Evolutionary conservation across 2,888 invertebrate genomes (phyloP), one percentile per base, ranked within the genome.

Genomic region (Esperia sulphurella): DNA sequence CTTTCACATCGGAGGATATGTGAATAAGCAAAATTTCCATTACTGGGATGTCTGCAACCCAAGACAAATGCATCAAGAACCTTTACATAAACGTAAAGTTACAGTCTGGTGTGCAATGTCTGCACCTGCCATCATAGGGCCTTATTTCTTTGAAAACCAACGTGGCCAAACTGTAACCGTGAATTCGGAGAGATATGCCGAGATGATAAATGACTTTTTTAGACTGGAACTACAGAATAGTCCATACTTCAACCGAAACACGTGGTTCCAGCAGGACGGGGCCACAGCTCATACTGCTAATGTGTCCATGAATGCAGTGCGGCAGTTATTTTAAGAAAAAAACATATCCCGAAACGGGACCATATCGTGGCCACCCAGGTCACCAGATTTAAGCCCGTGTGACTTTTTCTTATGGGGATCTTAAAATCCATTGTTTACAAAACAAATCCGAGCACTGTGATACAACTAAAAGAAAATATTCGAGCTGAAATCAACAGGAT

Each of bases 281-380:
- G 49, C 46, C 10, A 39, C 45, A 7, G 39, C 39, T 37, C 45
- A 45, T 35, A 39, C 8, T 39, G 43, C 50, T 33, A 38, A 9
- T 35, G 13, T n/a, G 39, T 49, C 52, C 31, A 46, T 51, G 43
- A 29, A 43, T 33, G 42, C 48, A 33, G 10, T 51, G n/a, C 53
- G 51, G 33, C 41, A 33, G 35, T 48, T 38, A 3, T 55, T 35
- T 46, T 50, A 48, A 2, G 37, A 42, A 31, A 55, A 53, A 43
- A 57, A 53, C 52, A 60, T 68, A 46, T 54, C 54, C n/a, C 50
- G 52, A 14, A 43, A 42, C 28, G 55, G 54, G 33, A 51, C 53
- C 35, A 52, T 53, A 13, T 43, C 41, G 38, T 57, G 54, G 53
- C 53, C 54, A 43, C 46, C 53, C 14, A 50, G 50, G 14, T 54